These are phyloP conservation scores for Megamerina dolium DNA, from an alignment of 2,888 invertebrate genomes.

Conservation along the genomic window DNA sequence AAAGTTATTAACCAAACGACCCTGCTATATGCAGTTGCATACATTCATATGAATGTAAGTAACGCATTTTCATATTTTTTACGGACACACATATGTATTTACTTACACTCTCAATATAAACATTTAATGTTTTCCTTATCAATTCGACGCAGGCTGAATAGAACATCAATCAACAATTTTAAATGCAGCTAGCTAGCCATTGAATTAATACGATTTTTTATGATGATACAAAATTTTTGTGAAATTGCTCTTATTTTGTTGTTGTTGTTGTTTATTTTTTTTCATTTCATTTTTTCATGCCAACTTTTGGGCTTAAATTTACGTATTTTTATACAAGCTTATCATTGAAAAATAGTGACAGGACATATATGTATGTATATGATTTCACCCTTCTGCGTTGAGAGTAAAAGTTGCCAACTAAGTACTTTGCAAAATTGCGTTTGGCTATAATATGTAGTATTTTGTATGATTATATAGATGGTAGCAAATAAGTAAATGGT, in stretches of 20 bases:
- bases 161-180: conserved; percentile 44
- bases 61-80: too few relatives aligned
- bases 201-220: conserved; percentile 30
- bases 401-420: conserved; percentile 39
- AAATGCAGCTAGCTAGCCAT: conserved; percentile 38
- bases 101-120: too few relatives aligned
- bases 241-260: conserved; percentile 7
- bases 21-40: too few relatives aligned
- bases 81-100: too few relatives aligned
- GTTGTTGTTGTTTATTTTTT: conserved; percentile 7
- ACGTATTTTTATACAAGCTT: conserved; percentile 24
- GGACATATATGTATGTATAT: too few relatives aligned
- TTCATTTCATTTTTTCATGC: conserved; percentile 14
- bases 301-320: conserved; percentile 4
- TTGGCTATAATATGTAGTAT: conserved; percentile 17
- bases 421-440: conserved; percentile 40
- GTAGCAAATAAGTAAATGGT: not conserved
- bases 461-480: too few relatives aligned
- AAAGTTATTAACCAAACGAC: too few relatives aligned
- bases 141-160: conserved; percentile 34
- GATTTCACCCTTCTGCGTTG: conserved; percentile 31
- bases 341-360: conserved; percentile 36
- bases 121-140: conserved; percentile 40
- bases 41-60: too few relatives aligned
- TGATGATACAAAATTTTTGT: conserved; percentile 26